These are phyloP conservation scores for Sphaeramia orbicularis DNA, from an alignment of 2,797 vertebrate genomes.

Conservation along the genomic window DNA sequence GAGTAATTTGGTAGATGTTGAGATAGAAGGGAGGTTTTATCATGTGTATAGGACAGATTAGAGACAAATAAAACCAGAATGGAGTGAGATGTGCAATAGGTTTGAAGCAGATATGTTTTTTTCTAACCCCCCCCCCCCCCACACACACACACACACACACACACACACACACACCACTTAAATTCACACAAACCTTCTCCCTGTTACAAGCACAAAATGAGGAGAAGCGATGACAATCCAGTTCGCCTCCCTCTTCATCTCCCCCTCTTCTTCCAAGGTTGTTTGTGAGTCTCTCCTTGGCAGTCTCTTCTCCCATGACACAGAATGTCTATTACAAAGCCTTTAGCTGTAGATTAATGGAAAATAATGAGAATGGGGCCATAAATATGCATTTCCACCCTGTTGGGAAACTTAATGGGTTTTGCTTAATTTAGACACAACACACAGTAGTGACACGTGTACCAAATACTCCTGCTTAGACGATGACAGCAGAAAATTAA, in stretches of 20 bases:
- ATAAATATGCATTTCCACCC: constrained; percentile 53
- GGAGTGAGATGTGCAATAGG: constrained; percentile 41
- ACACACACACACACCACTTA: background rate
- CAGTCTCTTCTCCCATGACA: constrained; percentile 51
- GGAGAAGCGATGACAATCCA: constrained; percentile 61
- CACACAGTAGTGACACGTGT: constrained; percentile 10
- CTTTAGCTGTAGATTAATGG: constrained; percentile 62
- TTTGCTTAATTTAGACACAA: constrained; percentile 41
- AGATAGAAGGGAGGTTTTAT: constrained; percentile 32
- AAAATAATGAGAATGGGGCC: constrained; percentile 53
- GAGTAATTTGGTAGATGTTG: constrained; percentile 12
- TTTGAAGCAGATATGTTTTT: constrained; percentile 22
- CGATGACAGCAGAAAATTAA: constrained; percentile 7
- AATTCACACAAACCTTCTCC: constrained; percentile 36
- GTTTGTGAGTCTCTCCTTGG: constrained; percentile 45
- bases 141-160: no score
- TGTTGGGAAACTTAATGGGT: constrained; percentile 38
- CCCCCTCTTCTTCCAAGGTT: constrained; percentile 49
- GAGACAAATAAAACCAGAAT: constrained; percentile 49
- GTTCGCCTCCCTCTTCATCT: constrained; percentile 51
- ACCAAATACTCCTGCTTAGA: constrained; percentile 1
- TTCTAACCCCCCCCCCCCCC: no score
- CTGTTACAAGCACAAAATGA: constrained; percentile 64
- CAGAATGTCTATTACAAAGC: constrained; percentile 51
- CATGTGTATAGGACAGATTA: constrained; percentile 31